Percentiles rank a stretch among this genome's conserved stretches.
Conservation (phyloP, 2,797 vertebrate genomes). For the Sphenodon punctatus region DNA sequence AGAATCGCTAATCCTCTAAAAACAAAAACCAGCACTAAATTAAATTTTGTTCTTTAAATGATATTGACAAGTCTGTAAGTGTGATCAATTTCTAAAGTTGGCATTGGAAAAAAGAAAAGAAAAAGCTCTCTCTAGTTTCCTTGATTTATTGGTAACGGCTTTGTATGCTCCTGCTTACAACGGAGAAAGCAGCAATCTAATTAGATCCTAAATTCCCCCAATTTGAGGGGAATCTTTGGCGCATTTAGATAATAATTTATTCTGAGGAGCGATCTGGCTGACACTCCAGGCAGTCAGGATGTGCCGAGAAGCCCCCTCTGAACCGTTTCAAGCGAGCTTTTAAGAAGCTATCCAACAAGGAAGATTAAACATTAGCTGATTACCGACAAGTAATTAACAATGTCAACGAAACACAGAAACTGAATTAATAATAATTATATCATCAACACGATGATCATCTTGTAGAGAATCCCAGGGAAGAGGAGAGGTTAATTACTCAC, state of each 20-base stretch:
- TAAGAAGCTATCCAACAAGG: conserved; percentile 76
- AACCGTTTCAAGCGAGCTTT: conserved; percentile 66
- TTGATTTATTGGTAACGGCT: conserved; percentile 75
- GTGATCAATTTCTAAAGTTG: conserved; percentile 77
- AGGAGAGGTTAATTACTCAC: conserved; percentile 90
- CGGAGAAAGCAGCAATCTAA: conserved; percentile 74
- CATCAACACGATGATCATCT: conserved; percentile 81
- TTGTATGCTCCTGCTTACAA: conserved; percentile 64
- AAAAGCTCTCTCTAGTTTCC: conserved; percentile 64
- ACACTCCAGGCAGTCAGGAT: conserved; percentile 56
- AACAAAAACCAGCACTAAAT: conserved; percentile 45
- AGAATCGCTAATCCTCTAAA: conserved; percentile 33
- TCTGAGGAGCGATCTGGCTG: conserved; percentile 65
- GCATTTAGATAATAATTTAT: conserved; percentile 76
- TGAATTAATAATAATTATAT: conserved; percentile 90
- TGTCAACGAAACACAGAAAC: conserved; percentile 83
- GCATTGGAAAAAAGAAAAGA: too few species aligned
- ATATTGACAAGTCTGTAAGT: conserved; percentile 48
- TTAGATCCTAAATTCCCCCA: conserved; percentile 70
- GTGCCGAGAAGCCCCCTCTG: conserved; percentile 42
- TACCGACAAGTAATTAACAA: conserved; percentile 91
- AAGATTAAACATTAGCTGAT: conserved; percentile 89
- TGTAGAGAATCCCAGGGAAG: conserved; percentile 82
- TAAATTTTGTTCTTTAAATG: conserved; percentile 56
- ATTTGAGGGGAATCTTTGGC: conserved; percentile 64